Base-by-base conservation (phyloP, 2,113 vertebrate genomes). In the Bettongia penicillata region DNA sequence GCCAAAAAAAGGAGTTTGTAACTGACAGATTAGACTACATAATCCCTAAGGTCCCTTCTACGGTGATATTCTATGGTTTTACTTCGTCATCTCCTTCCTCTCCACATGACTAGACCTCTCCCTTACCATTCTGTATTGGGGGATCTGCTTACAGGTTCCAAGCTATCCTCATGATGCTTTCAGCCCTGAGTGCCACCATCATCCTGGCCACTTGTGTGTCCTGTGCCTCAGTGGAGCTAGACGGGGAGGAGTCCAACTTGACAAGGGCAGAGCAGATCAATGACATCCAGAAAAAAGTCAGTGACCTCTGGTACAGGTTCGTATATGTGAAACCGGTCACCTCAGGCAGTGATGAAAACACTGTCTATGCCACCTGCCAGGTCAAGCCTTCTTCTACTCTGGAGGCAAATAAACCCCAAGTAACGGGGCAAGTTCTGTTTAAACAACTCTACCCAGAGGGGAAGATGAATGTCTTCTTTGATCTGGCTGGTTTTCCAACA, bases 351-450 rank as follows among this genome's bases (percentile, higher is more conserved):
- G 89, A 97, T 16, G 96, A 97, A 22, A 97, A 98, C 24, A 94
- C 97, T 8, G 94, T 99, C 91, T 98, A 99, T 0, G 98, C 99
- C 5, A 31, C 97, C 22, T 99, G 99, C 96, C 98, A 96, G 61
- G 98, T 99, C 98, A 98, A 96, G 96, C 99, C 99, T 23, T 99
- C 98, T 90, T 97, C 98, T 94, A 97, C 97, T 24, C 98, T 99
- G 92, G 94, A 96, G 0, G 68, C 97, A 0, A 98, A 89, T 37
- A 98, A 99, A 94, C 99, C 99, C 1, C 98, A 97, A 55, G 98
- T 99, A 47, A 98, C 97, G 0, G 99, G 99, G 0, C 97, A 98
- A 0, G 98, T 99, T 96, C 97, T 99, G 48, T 99, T 99, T 96
- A 98, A 98, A 93, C 99, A 99, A 98, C 51, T 3, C 9, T 97